Evolutionary conservation across 2,888 invertebrate genomes (phyloP).

Genomic region (Mylabris sibirica): DNA sequence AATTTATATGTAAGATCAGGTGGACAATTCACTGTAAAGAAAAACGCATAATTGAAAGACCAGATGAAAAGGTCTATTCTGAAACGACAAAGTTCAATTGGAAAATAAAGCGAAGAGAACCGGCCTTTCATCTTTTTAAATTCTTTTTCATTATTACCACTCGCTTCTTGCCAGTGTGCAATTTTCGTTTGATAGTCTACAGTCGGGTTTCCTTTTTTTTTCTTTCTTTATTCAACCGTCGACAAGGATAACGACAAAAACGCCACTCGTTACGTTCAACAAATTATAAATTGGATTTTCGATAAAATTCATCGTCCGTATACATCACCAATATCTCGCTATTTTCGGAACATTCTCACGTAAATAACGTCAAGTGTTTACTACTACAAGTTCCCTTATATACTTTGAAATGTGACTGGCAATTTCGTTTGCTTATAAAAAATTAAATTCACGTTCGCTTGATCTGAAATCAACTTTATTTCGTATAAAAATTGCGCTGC

Average conservation of each 20-base stretch:
- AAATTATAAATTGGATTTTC: conserved; percentile 1
- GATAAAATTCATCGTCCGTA: not conserved
- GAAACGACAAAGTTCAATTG: not conserved
- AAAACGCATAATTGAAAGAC: not conserved
- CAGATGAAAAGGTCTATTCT: not conserved
- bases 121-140: not conserved
- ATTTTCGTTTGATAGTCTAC: not conserved
- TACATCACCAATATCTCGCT: not conserved
- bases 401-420: too few relatives aligned
- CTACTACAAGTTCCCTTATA: too few relatives aligned
- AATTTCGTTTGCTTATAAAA: not conserved
- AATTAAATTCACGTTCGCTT: not conserved
- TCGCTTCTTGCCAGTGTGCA: not conserved
- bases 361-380: conserved; percentile 10
- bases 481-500: not conserved
- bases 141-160: not conserved
- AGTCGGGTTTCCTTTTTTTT: not conserved
- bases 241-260: not conserved
- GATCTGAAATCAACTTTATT: not conserved
- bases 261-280: not conserved
- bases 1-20: not conserved
- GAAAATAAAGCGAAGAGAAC: not conserved
- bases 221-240: too few relatives aligned
- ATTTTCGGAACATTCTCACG: not conserved
- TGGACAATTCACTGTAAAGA: not conserved